Evolutionary conservation across 2,113 vertebrate genomes (phyloP).

Genomic region (Melanostigma gelatinosum): DNA sequence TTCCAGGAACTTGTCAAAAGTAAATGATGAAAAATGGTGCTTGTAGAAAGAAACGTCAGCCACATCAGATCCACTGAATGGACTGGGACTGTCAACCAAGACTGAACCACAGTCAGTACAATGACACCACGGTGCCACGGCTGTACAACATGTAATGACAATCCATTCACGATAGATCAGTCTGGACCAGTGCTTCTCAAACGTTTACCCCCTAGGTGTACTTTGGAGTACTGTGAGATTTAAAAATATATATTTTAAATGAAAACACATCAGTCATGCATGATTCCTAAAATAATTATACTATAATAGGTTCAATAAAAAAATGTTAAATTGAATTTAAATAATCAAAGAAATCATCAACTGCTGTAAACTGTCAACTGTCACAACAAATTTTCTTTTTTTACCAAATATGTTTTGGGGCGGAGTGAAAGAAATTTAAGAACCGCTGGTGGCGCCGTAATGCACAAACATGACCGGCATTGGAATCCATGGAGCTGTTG

Average conservation of each 20-base stretch:
- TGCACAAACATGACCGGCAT: neutral
- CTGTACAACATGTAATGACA: neutral
- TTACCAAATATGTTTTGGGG: neutral
- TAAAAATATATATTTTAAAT: too few species aligned
- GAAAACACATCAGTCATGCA: neutral
- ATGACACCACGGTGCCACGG: neutral
- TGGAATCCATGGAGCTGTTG: neutral
- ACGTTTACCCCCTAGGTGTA: too few species aligned
- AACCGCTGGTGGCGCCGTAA: neutral
- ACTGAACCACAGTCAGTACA: too few species aligned
- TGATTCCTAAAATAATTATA: neutral
- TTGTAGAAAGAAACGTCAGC: neutral
- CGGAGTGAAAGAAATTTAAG: neutral
- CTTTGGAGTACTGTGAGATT: too few species aligned
- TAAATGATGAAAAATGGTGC: slow-evolving; percentile 1
- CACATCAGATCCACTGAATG: neutral
- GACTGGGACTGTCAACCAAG: too few species aligned
- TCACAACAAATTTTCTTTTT: too few species aligned
- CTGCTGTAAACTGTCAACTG: neutral
- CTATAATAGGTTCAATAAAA: neutral
- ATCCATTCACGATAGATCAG: too few species aligned
- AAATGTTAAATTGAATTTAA: neutral
- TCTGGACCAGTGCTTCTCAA: too few species aligned
- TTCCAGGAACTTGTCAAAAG: slow-evolving; percentile 18
- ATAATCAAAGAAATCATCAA: neutral